Evolutionary conservation across 2,888 invertebrate genomes (phyloP), one percentile per base, ranked within the genome.

Genomic region (Tubulanus polymorphus): DNA sequence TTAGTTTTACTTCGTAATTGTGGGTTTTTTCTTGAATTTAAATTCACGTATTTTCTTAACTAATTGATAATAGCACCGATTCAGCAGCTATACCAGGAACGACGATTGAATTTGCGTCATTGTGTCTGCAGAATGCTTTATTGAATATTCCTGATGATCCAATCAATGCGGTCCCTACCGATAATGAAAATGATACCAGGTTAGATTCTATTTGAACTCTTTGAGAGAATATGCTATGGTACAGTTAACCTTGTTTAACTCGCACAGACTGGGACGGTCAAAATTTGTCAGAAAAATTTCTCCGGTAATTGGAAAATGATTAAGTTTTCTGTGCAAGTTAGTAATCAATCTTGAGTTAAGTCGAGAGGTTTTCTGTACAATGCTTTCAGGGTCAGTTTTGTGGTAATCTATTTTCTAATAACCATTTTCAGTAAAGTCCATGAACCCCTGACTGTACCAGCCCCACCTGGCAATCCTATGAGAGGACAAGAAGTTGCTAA

Each of bases 41-140:
- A 37, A 29, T 37, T 27, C 27, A n/a, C 29, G 26, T 3, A n/a
- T 37, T 8, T 51, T 45, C 32, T 45, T 18, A 45, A 12, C 8
- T 27, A 12, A 15, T 18, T 26, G 8, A 8, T 49, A 65, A 25
- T 55, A 72, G 69, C 60, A 61, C 69, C 29, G 69, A 89, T 68
- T 88, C 90, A 0, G 88, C 88, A 70, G 91, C 91, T 1, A 89
- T 92, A 64, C 93, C 93, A 20, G 88, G 89, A 50, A 85, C 92
- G 5, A 91, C 90, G 6, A 79, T 95, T 65, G 92, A 93, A 81
- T 95, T 94, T 82, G 93, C 91, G 2, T 87, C 88, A 0, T 80
- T 93, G 27, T 94, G 94, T 79, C 80, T 95, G 53, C 86, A 89
- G 63, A 95, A 93, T 81, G 92, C 94, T 12, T 81, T 88, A 30